phyloP scores from a whole-genome alignment of 2,113 vertebrate species.

The Protomyctophum bolini region DNA sequence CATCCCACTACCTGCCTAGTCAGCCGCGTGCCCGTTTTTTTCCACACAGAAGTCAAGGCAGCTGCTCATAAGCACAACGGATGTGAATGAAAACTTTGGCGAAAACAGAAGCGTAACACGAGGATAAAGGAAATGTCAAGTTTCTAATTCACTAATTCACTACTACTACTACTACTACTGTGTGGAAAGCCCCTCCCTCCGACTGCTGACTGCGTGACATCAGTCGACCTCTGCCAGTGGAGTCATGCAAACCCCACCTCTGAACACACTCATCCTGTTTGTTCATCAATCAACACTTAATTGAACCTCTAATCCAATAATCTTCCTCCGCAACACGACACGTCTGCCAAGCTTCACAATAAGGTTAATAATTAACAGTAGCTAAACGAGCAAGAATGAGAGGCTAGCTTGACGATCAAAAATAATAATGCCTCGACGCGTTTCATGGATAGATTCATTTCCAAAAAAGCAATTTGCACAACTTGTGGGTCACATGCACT shows the following conservation, averaged over 20 bases:
- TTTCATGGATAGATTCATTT: too few species aligned
- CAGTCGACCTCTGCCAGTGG: not conserved
- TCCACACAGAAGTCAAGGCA: too few species aligned
- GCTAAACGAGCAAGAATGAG: slow-evolving; percentile 12
- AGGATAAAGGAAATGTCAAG: too few species aligned
- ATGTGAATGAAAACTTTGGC: too few species aligned
- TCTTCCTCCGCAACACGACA: not conserved
- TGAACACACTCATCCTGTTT: slow-evolving; percentile 12
- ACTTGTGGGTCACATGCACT: too few species aligned
- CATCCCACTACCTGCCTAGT: too few species aligned
- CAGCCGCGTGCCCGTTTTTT: too few species aligned
- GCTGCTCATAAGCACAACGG: too few species aligned
- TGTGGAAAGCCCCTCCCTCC: not conserved
- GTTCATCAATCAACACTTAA: slow-evolving; percentile 1
- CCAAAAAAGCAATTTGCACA: too few species aligned
- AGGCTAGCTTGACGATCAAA: not conserved
- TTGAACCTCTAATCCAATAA: not conserved
- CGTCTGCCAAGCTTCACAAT: not conserved
- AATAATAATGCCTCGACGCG: not conserved
- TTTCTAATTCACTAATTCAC: too few species aligned
- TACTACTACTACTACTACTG: too few species aligned
- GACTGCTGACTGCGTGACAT: slow-evolving; percentile 3
- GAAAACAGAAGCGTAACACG: too few species aligned
- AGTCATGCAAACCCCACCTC: not conserved
- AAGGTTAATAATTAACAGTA: slow-evolving; percentile 13